Conservation (phyloP, 2,113 vertebrate genomes). For the Bostrychus sinensis region DNA sequence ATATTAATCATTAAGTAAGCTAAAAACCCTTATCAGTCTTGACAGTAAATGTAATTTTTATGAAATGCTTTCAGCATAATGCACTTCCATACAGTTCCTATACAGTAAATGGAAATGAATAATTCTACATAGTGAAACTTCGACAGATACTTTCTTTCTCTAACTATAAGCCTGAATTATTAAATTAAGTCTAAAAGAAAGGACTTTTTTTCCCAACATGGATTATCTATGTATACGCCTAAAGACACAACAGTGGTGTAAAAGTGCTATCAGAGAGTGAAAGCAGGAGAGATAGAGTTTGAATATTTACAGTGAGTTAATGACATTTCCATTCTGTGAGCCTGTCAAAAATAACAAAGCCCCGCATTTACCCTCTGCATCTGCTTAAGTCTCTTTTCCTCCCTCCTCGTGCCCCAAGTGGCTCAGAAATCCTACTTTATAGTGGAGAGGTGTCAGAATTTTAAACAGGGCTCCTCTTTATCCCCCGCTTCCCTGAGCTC, state of each 20-base stretch:
- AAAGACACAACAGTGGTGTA: constrained; percentile 74
- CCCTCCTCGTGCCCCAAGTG: constrained; percentile 74
- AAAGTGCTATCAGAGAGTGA: constrained; percentile 64
- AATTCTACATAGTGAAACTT: constrained; percentile 54
- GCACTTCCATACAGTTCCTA: constrained; percentile 39
- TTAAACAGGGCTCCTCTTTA: constrained; percentile 78
- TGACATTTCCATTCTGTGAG: constrained; percentile 80
- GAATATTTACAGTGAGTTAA: constrained; percentile 79
- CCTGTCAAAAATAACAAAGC: constrained; percentile 81
- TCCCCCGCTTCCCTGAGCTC: constrained; percentile 71
- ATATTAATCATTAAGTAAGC: constrained; percentile 7
- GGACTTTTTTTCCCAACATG: constrained; percentile 27
- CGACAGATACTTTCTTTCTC: constrained; percentile 20
- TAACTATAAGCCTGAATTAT: constrained; percentile 70
- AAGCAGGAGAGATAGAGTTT: constrained; percentile 64
- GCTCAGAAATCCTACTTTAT: constrained; percentile 81
- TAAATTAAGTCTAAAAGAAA: constrained; percentile 64
- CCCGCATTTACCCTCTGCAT: constrained; percentile 78
- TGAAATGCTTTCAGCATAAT: constrained; percentile 34
- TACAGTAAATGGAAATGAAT: constrained; percentile 63
- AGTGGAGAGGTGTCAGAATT: constrained; percentile 80
- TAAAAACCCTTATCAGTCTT: constrained; percentile 6
- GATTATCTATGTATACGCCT: constrained; percentile 71
- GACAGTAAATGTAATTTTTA: constrained; percentile 31
- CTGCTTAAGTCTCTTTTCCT: constrained; percentile 79